Evolutionary conservation across 2,113 vertebrate genomes (phyloP), one percentile per base, ranked within the genome.

Genomic region (Orycteropus afer): DNA sequence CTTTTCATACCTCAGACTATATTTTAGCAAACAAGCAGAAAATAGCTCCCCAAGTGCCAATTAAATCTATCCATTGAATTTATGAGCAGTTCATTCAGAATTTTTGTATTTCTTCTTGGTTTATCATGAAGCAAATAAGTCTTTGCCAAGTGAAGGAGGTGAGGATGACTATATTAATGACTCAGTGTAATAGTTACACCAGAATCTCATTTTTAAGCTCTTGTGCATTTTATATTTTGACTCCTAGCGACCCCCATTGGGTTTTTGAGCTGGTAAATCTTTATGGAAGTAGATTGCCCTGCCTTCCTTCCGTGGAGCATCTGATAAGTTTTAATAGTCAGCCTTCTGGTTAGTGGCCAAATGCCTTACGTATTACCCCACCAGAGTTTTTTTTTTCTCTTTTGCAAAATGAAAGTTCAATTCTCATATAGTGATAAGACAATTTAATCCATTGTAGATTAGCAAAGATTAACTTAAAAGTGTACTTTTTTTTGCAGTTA

Each of bases 91-190:
- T 95, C 55, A 67, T 81, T 93, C 91, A 85, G 76, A 96, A 78
- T 78, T 83, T 67, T 61, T 91, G 40, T 25, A 74, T 90, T 59
- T 95, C 65, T 90, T 94, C 42, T 78, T 78, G 71, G 42, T 90
- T 95, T 88, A 82, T 93, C 93, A 81, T 67, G 73, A 96, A 94
- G 93, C 85, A 95, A 55, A 96, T 95, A 82, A 3, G 7, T 90
- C 73, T 85, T 59, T 94, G 80, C 87, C 84, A 90, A 81, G 45
- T 74, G 32, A 77, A 69, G 6, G 32, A 94, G 59, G 22, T 51
- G 83, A 91, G 89, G 29, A 86, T 71, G 51, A 77, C 69, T 86
- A 13, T 81, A 82, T 18, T 81, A 77, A 77, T 49, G 42, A 63
- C 61, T 82, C 15, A 47, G 7, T 45, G 55, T 34, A 79, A 65